A percentile compares a stretch with the other conserved stretches of the same genome.
Conservation (phyloP, 2,797 vertebrate genomes). For the Erithacus rubecula region DNA sequence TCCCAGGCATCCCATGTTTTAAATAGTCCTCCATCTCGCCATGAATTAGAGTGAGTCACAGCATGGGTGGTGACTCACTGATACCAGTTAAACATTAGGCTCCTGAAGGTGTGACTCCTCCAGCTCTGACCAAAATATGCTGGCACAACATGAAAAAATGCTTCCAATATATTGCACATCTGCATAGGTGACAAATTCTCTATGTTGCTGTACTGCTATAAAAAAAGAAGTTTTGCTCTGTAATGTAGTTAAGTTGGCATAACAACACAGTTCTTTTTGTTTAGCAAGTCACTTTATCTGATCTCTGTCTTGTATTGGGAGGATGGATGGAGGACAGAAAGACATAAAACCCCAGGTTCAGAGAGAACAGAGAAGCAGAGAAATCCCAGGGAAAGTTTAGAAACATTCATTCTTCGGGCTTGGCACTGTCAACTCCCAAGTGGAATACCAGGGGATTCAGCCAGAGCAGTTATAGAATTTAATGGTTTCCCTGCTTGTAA, state of each 20-base stretch:
- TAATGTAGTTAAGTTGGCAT: background rate
- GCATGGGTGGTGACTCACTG: background rate
- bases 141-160: background rate
- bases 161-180: background rate
- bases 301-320: background rate
- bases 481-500: background rate
- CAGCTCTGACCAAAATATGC: background rate
- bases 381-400: background rate
- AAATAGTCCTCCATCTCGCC: background rate
- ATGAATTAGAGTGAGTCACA: background rate
- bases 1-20: background rate
- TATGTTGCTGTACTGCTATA: background rate
- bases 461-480: background rate
- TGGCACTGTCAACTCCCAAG: background rate
- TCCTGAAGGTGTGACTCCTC: constrained; percentile 19
- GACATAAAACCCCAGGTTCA: background rate
- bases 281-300: background rate
- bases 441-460: background rate
- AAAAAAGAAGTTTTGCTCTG: background rate
- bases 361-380: background rate
- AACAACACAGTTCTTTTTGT: background rate
- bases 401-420: background rate
- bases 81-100: constrained; percentile 6
- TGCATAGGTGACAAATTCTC: background rate
- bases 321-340: background rate